Evolutionary conservation across 2,797 vertebrate genomes (phyloP), one percentile per base, ranked within the genome.

Genomic region (Hoplostethus atlanticus): DNA sequence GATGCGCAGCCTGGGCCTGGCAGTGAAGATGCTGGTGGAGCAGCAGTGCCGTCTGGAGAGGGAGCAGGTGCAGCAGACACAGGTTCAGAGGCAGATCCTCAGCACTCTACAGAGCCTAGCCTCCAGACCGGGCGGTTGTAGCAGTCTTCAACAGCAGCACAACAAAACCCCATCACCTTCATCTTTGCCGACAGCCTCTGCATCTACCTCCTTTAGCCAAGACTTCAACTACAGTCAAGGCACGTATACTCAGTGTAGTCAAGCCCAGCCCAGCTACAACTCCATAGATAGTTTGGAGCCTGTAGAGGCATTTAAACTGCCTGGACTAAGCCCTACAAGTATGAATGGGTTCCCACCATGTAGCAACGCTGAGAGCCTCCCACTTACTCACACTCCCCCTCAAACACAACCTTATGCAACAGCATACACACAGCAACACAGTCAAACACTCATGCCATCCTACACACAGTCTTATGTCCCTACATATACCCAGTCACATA

Each of bases 81-180:
- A 91, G 47, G 90, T 96, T 75, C 97, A 97, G 87, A 96, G 93
- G 72, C 96, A 97, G 89, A 94, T 97, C 79, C 92, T 97, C 62
- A 84, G 89, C 87, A 94, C 92, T 0, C 91, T 97, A 21, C 96
- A 96, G 90, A 93, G 87, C 71, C 82, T 96, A 1, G 76, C 92
- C 55, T 87, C 93, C 73, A 94, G 93, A 0, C 6, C 92, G 1
- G 91, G 89, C 73, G 83, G 79, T 0, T 89, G 91, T 77, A 83
- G 65, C 67, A 64, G 56, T 17, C 75, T 67, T 42, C 89, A 89
- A 3, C 88, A 80, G 28, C 83, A 83, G 65, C 86, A 84, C 34
- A 81, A 77, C 84, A 85, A 90, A 88, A 60, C 90, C 0, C 54
- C 91, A 0, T 86, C 91, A 8, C 75, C 88, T 4, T 82, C 86